Evolutionary conservation across 2,888 invertebrate genomes (phyloP).

Genomic region (Erebia aethiops): DNA sequence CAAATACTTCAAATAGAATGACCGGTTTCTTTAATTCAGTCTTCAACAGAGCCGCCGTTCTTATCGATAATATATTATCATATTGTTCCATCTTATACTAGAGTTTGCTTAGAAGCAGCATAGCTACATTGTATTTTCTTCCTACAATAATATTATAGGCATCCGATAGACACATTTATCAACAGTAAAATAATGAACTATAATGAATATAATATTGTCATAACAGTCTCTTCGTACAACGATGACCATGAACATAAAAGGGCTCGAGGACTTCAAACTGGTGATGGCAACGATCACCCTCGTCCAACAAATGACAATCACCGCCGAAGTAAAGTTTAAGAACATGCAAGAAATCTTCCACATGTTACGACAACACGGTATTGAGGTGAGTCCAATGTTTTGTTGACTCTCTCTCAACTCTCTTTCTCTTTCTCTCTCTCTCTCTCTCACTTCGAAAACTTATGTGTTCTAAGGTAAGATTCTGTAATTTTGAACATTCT

Average conservation of each 20-base stretch:
- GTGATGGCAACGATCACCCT: slow-evolving; percentile 92
- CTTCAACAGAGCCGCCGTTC: no score
- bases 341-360: slow-evolving; percentile 91
- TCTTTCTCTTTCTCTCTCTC: no score
- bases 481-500: no score
- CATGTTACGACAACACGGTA: slow-evolving; percentile 87
- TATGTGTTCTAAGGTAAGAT: no score
- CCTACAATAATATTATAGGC: no score
- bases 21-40: no score
- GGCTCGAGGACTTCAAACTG: slow-evolving; percentile 90
- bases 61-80: background rate
- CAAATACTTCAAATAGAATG: no score
- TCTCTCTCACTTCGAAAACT: no score
- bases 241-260: slow-evolving; percentile 89
- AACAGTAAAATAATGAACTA: no score
- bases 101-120: background rate
- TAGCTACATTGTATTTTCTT: no score
- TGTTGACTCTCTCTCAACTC: no score
- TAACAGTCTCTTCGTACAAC: slow-evolving; percentile 82
- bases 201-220: background rate
- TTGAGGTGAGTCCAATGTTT: slow-evolving; percentile 86
- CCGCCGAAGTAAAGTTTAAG: slow-evolving; percentile 89
- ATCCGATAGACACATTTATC: no score
- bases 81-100: background rate
- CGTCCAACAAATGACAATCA: slow-evolving; percentile 89